Percentiles rank a stretch among this genome's conserved stretches.
These are phyloP conservation scores for Sebastes schlegelii DNA, from an alignment of 2,113 vertebrate species.

Conservation along the genomic window DNA sequence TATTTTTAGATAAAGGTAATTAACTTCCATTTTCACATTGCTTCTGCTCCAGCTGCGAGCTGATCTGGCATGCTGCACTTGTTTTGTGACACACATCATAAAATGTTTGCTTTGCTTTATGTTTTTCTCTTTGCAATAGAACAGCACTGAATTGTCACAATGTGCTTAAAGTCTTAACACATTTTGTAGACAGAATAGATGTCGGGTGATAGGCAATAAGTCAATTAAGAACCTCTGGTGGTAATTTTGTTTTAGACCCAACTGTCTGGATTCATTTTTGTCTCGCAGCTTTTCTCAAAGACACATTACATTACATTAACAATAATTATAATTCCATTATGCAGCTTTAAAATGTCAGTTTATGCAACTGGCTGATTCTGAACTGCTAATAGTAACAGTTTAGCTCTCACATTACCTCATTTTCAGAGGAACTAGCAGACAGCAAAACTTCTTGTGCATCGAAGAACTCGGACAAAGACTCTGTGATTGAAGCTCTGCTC, in stretches of 20 bases:
- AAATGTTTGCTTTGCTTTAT: background rate
- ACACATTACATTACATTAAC: conserved; percentile 14
- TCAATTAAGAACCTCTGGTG: background rate
- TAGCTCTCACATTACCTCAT: conserved; percentile 86
- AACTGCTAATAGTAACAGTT: background rate
- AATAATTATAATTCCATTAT: conserved; percentile 12
- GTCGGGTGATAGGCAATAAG: background rate
- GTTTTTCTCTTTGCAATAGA: background rate
- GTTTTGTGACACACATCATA: background rate
- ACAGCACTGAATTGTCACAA: conserved; percentile 1
- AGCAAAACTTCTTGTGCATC: conserved; percentile 96
- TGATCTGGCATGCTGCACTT: conserved; percentile 27
- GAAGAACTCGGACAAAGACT: conserved; percentile 97
- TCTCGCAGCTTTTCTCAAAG: background rate
- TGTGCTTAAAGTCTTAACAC: background rate
- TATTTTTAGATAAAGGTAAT: conserved; percentile 82
- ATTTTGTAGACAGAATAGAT: background rate
- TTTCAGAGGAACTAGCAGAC: conserved; percentile 97
- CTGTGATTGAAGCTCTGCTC: conserved; percentile 92
- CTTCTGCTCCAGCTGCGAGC: conserved; percentile 56
- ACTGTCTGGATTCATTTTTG: background rate
- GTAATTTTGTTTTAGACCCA: background rate
- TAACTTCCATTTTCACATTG: conserved; percentile 69
- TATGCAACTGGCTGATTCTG: background rate
- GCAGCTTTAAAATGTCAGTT: background rate